Base-by-base conservation (phyloP, 2,888 invertebrate genomes). In the Ariolimax columbianus region DNA sequence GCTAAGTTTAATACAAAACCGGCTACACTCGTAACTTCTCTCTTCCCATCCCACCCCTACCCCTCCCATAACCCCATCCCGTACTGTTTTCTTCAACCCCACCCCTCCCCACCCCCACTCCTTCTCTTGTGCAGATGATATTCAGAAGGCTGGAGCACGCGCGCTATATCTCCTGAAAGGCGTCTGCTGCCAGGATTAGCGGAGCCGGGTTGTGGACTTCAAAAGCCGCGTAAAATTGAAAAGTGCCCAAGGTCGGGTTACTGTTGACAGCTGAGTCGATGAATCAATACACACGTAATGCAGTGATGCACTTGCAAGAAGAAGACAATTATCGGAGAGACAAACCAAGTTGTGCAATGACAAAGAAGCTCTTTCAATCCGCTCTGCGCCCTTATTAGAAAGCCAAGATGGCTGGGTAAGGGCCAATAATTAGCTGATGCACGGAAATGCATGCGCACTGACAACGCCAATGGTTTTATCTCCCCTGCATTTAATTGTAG, bases 171-270 rank as follows among this genome's bases (percentile, higher is more conserved):
- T 75, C 75, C 51, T 40, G 33, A 51, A 63, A 40, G 78, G 78
- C 59, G 43, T 66, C 59, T 38, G 38, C 66, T 47, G 66, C 33
- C 9, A 4, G 63, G 79, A 38, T 38, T 68, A 43, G 66, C 43
- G 47, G 68, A 55, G 47, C 30, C 79, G 14, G 68, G 40, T 33
- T 68, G 79, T 79, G 68, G 47, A 68, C 68, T 79, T 79, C 66
- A 79, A 79, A 79, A 68, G 79, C 79, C 19, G 43, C 47, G 66
- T 43, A 43, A 79, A 79, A 79, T 47, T 66, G 79, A 68, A 79
- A 68, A 79, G 68, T 66, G 79, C 68, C 66, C 79, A 68, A 68
- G 79, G 79, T 79, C 79, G 30, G 66, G 68, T 79, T 79, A 68
- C 79, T 47, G 66, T 43, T 79, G 79, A 79, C 79, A 79, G 79